Evolutionary conservation across 37 sponge, comb jelly and placozoan genomes (phyloP), one percentile per base, ranked within the genome.

Genomic region (Axinella damicornis): DNA sequence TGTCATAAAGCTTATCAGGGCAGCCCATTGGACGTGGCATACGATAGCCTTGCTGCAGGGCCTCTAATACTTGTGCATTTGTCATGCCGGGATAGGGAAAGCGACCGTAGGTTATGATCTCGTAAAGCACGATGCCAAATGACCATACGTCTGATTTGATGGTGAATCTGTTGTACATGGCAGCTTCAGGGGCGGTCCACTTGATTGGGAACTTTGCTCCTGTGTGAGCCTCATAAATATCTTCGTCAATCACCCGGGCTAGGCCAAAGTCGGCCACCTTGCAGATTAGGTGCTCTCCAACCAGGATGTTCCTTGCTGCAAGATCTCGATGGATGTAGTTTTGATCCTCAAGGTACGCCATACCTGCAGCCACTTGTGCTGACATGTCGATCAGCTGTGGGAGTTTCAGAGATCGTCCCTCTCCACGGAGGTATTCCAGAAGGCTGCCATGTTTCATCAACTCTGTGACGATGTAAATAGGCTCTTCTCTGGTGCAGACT

Each of bases 61-160:
- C 76, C 69, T 93, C 90, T n/a, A 93, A 76, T 36, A 97, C 98
- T 63, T 97, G 94, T 12, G 96, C 91, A 76, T 97, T 97, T 37
- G 96, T 97, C 98, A 95, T 94, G 20, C 98, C 98, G 22, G 97
- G 97, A 71, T 98, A 98, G 18, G 99, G 99, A 73, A 95, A 90
- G 2, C 95, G 85, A 53, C 99, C 99, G 77, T 98, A 98, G 14
- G 99, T 98, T 69, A 98, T 81, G 12, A 96, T 83, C 69, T 98
- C 99, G 57, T 92, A 92, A 72, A 98, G 77, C 27, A 98, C 85
- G 13, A 98, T 88, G 14, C 99, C 99, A 80, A 93, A 98, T 15
- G 95, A 94, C 99, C 99, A 98, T 25, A 98, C 99, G 53, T 98
- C 99, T 16, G 99, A 95, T 71, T 98, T 98, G 58, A 96, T 98